phyloP scores from a whole-genome alignment of 53 echinoderm and acorn worm species.

The Patiria pectinifera region DNA sequence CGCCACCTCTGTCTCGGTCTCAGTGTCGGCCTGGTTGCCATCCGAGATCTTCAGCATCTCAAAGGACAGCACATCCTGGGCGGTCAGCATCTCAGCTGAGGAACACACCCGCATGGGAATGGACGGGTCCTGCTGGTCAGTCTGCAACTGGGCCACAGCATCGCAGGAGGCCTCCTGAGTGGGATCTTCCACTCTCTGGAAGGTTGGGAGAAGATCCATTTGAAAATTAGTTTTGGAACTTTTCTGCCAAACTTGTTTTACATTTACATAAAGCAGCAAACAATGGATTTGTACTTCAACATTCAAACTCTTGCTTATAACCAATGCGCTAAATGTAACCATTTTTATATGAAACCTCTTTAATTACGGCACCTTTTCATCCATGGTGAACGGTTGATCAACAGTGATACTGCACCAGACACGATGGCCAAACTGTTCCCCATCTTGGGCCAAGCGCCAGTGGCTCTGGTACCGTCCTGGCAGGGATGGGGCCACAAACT shows the following conservation, averaged over 20 bases:
- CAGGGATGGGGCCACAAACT: conserved; percentile 82
- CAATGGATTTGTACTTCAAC: too few species aligned
- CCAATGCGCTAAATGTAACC: too few species aligned
- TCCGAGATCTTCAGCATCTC: conserved; percentile 93
- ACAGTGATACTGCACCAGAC: conserved; percentile 90
- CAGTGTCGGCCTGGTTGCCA: conserved; percentile 60
- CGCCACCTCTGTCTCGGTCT: conserved; percentile 76
- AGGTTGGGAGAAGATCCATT: background rate
- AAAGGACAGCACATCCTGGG: conserved; percentile 95
- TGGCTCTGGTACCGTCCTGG: conserved; percentile 95
- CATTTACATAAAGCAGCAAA: background rate
- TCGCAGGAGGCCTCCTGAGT: conserved; percentile 60
- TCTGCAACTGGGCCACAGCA: conserved; percentile 88
- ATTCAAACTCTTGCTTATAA: too few species aligned
- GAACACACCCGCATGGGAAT: conserved; percentile 80
- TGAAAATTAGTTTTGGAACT: background rate
- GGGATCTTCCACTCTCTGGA: conserved; percentile 44
- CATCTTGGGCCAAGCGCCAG: conserved; percentile 89
- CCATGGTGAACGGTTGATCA: conserved; percentile 59
- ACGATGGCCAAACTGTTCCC: conserved; percentile 94
- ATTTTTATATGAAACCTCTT: background rate
- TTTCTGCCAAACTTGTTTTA: background rate
- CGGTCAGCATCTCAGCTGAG: conserved; percentile 85
- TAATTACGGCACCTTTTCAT: conserved; percentile 61
- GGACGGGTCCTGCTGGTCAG: conserved; percentile 76